Evolutionary conservation across 2,113 vertebrate species (phyloP).

Genomic region (Anarhynchus alexandrinus): DNA sequence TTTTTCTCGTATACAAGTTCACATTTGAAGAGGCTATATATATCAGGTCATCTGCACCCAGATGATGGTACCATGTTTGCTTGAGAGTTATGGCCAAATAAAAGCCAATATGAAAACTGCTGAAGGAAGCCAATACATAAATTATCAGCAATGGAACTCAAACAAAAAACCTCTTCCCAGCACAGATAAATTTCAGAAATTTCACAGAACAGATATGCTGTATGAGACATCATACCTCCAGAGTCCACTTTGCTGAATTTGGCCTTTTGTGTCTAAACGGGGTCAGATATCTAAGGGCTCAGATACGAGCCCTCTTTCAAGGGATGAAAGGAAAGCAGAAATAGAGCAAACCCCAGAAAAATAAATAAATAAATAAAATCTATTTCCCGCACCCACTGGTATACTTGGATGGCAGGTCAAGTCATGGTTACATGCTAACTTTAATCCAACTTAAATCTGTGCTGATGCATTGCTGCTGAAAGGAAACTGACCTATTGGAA

Average conservation of each 20-base stretch:
- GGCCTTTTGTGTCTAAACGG: background rate
- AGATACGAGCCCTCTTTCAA: background rate
- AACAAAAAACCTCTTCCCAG: background rate
- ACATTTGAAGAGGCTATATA: background rate
- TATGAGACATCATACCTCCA: background rate
- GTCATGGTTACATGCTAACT: background rate
- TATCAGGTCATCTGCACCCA: background rate
- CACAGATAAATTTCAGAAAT: background rate
- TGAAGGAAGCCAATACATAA: background rate
- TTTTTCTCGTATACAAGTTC: background rate
- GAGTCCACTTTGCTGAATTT: background rate
- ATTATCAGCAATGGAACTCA: background rate
- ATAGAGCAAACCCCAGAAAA: background rate
- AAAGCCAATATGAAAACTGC: background rate
- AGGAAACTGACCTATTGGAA: background rate
- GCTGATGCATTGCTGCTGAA: background rate
- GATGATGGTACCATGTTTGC: background rate
- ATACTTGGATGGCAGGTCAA: background rate
- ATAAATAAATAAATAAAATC: background rate
- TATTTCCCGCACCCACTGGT: background rate
- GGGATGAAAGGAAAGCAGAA: background rate
- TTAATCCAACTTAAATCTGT: background rate
- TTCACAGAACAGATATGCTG: background rate
- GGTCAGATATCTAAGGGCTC: background rate
- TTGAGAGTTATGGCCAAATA: background rate